Conservation (phyloP, 2,113 vertebrate genomes). For the Electrona antarctica region DNA sequence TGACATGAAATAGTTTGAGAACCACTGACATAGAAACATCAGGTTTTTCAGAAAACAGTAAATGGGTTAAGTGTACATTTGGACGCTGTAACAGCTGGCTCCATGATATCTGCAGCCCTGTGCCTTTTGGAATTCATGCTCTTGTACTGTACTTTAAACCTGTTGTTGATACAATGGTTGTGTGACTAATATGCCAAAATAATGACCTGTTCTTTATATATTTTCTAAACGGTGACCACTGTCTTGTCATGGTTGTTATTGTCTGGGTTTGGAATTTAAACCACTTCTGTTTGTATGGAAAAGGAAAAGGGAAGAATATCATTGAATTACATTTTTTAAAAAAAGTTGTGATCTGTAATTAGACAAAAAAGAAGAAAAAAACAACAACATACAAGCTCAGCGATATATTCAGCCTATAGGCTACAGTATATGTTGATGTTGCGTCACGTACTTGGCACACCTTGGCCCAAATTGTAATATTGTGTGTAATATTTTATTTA, state of each 20-base stretch:
- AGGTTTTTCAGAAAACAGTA: not conserved
- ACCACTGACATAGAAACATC: no score
- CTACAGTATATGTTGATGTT: constrained; percentile 71
- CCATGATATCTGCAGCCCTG: constrained; percentile 80
- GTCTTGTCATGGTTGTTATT: constrained; percentile 58
- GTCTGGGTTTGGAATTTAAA: constrained; percentile 68
- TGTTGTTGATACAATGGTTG: constrained; percentile 68
- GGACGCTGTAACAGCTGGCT: constrained; percentile 71
- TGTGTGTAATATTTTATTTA: no score
- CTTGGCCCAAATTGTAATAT: not conserved
- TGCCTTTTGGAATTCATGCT: constrained; percentile 89
- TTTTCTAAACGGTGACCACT: constrained; percentile 47
- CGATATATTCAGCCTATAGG: no score
- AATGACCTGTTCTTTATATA: constrained; percentile 49
- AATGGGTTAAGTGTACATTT: not conserved
- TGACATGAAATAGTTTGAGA: no score
- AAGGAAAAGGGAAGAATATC: constrained; percentile 6
- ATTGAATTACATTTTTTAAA: constrained; percentile 38
- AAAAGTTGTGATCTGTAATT: constrained; percentile 56
- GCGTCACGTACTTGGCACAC: constrained; percentile 9
- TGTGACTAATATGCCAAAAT: constrained; percentile 82
- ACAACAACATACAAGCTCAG: no score
- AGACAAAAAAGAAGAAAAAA: no score
- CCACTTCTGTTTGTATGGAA: constrained; percentile 57
- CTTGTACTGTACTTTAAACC: constrained; percentile 81